phyloP scores from a whole-genome alignment of 1,140 invertebrate genomes.

The Drosophila melanogaster region DNA sequence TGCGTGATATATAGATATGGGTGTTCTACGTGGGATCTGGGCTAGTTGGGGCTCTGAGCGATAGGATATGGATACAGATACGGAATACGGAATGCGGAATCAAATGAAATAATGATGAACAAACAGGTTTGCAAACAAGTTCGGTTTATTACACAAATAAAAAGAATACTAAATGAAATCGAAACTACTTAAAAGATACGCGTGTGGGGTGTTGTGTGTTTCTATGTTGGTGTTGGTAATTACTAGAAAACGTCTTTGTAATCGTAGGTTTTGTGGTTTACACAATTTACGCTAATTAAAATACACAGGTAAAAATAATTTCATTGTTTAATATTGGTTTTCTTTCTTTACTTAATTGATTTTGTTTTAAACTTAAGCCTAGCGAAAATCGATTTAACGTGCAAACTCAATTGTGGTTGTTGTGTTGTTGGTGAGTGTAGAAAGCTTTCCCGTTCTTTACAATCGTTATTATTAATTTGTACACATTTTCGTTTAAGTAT shows the following conservation, averaged over 20 bases:
- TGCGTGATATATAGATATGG: slow-evolving; percentile 41
- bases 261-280: slow-evolving; percentile 72
- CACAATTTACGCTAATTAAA: slow-evolving; percentile 80
- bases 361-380: slow-evolving; percentile 66
- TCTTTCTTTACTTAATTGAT: slow-evolving; percentile 38
- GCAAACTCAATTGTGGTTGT: slow-evolving; percentile 61
- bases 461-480: slow-evolving; percentile 74
- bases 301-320: slow-evolving; percentile 82
- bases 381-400: slow-evolving; percentile 69
- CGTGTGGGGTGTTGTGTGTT: slow-evolving; percentile 20
- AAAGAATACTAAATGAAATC: slow-evolving; percentile 77
- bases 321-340: slow-evolving; percentile 77
- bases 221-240: slow-evolving; percentile 41
- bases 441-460: slow-evolving; percentile 70
- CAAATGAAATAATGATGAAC: slow-evolving; percentile 13
- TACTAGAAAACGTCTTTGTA: slow-evolving; percentile 81
- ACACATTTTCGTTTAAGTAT: slow-evolving; percentile 79
- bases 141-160: slow-evolving; percentile 74
- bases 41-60: slow-evolving; percentile 35
- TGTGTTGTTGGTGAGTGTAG: slow-evolving; percentile 60
- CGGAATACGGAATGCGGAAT: background rate
- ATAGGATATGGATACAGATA: slow-evolving; percentile 13
- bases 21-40: slow-evolving; percentile 20
- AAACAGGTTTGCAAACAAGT: slow-evolving; percentile 63
- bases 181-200: slow-evolving; percentile 75